These are phyloP conservation scores for Emydura subglobosa DNA, from an alignment of 2,113 vertebrate genomes.

Conservation along the genomic window DNA sequence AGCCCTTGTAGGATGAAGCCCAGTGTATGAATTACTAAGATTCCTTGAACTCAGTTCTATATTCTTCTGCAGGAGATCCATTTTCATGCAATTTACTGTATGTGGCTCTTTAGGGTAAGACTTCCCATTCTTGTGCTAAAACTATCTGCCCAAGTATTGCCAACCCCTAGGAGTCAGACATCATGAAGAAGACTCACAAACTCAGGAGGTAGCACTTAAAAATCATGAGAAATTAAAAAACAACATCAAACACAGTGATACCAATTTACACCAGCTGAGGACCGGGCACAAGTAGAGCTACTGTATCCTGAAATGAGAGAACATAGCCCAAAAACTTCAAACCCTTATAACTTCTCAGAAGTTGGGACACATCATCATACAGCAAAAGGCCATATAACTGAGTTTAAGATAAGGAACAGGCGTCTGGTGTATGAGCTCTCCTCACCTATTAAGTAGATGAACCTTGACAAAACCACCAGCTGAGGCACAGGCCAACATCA, in stretches of 20 bases:
- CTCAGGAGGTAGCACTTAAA: not conserved
- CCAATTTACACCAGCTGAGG: not conserved
- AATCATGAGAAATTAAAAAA: not conserved
- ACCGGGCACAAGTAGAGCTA: not conserved
- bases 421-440: constrained; percentile 43
- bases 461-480: constrained; percentile 54
- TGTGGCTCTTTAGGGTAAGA: not conserved
- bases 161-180: not conserved
- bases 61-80: not conserved
- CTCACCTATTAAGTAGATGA: constrained; percentile 57
- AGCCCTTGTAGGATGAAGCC: not conserved
- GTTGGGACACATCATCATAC: not conserved
- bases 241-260: not conserved
- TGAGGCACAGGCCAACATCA: constrained; percentile 45
- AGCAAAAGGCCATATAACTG: constrained; percentile 28
- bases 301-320: not conserved
- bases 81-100: not conserved
- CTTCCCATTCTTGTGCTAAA: not conserved
- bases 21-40: fast-evolving
- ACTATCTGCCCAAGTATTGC: not conserved
- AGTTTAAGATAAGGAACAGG: constrained; percentile 44
- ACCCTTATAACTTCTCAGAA: not conserved
- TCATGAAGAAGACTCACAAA: not conserved
- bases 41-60: not conserved
- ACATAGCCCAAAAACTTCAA: not conserved